Conservation (phyloP, 2,888 invertebrate genomes). For the Cataglyphis cursor region DNA sequence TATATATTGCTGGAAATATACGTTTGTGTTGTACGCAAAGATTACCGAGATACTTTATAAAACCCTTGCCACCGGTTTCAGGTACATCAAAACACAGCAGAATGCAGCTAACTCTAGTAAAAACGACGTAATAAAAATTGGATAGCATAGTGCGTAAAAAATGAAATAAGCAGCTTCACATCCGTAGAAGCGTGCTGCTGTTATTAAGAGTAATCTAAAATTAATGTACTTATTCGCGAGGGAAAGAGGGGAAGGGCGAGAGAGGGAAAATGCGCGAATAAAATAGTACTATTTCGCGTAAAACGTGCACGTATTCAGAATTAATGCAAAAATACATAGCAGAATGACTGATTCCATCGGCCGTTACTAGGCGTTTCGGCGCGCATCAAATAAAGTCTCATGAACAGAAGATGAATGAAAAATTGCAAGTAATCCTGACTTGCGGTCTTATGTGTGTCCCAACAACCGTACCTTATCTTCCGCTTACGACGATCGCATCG, state of each 20-base stretch:
- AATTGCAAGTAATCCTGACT: conserved; percentile 38
- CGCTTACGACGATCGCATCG: conserved; percentile 11
- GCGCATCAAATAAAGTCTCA: not conserved
- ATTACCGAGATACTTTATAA: not conserved
- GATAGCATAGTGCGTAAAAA: not conserved
- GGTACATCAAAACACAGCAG: conserved; percentile 55
- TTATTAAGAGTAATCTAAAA: conserved; percentile 2
- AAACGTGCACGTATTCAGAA: not conserved
- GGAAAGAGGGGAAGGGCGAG: not conserved
- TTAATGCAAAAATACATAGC: not conserved
- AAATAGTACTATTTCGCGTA: conserved; percentile 17
- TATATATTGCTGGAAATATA: conserved; percentile 12
- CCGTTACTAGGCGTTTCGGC: not conserved
- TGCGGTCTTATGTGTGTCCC: not conserved
- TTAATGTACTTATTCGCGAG: conserved; percentile 13
- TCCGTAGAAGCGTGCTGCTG: not conserved
- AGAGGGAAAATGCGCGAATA: not conserved
- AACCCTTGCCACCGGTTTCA: conserved; percentile 57
- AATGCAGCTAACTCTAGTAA: conserved; percentile 11
- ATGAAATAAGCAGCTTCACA: not conserved
- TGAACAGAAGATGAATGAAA: conserved; percentile 3
- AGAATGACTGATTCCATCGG: not conserved
- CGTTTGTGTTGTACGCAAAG: not conserved
- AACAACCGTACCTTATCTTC: conserved; percentile 8
- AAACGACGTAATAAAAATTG: conserved; percentile 21